Evolutionary conservation across 1,140 invertebrate genomes (phyloP), one percentile per base, ranked within the genome.

Genomic region (Battus philenor): DNA sequence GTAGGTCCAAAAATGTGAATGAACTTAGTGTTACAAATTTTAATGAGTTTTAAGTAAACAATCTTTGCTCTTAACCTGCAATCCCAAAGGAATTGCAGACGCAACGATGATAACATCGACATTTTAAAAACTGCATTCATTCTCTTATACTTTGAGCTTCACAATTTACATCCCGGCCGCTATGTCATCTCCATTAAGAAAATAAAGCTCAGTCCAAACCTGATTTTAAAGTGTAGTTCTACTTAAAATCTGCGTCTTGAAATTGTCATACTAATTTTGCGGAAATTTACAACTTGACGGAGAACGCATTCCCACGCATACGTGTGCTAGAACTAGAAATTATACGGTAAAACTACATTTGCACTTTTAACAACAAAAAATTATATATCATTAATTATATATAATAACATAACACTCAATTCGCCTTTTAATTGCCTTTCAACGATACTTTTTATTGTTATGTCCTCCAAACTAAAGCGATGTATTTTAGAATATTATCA

Each of bases 161-260:
- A 36, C 8, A 22, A 36, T 7, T 16, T n/a, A 20, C 33, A 17
- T 36, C 1, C 11, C 20, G 9, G 17, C 17, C 33, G 33, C 33
- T 18, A 11, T 36, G 17, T 20, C 17, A 36, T 36, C 17, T 36
- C 33, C 33, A 20, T 36, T 36, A 36, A 10, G 33, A 12, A 16
- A 18, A 36, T 36, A 36, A 36, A 17, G 17, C 17, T 36, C 17
- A 36, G 17, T 2, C 9, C 4, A 36, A 36, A 36, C 33, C 33
- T 36, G 33, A 15, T 36, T 36, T 36, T 36, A 18, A 36, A 17
- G 4, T 36, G 17, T 10, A 20, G 16, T 36, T 36, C 15, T 36
- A 36, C 33, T 36, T 36, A 36, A 36, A 10, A 36, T 11, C 33
- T 18, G 15, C 10, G n/a, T 9, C 20, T 20, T 20, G 20, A 15